Evolutionary conservation across 2,888 invertebrate species (phyloP).

Genomic region (Melanostoma scalare): DNA sequence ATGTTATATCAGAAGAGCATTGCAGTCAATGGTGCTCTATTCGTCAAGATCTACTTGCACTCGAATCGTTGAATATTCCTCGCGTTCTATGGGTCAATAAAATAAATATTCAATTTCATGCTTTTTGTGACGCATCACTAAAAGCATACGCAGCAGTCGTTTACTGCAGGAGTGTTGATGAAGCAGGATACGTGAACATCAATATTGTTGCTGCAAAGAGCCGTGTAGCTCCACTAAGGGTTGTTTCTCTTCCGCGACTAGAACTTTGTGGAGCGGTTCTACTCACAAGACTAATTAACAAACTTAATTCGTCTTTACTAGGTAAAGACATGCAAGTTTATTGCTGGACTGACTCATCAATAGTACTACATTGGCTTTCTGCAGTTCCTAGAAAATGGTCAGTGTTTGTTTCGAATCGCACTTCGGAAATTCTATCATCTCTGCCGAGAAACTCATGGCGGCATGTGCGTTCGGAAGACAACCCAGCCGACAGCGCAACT

Average conservation of each 20-base stretch:
- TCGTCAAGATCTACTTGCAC: constrained; percentile 10
- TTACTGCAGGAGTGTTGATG: constrained; percentile 30
- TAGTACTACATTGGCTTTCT: constrained; percentile 20
- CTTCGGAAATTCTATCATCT: constrained; percentile 14
- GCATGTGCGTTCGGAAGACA: not conserved
- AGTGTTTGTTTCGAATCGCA: constrained; percentile 13
- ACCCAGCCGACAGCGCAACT: constrained; percentile 15
- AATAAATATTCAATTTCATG: constrained; percentile 10
- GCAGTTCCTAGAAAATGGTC: constrained; percentile 12
- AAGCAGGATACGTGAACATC: not conserved
- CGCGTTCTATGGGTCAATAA: constrained; percentile 1
- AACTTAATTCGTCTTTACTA: constrained; percentile 43
- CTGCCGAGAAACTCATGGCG: constrained; percentile 3
- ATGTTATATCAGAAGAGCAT: constrained; percentile 34
- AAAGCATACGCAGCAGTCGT: constrained; percentile 46
- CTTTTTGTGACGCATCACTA: constrained; percentile 47
- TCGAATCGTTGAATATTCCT: constrained; percentile 25
- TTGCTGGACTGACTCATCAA: constrained; percentile 2
- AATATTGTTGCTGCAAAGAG: not conserved
- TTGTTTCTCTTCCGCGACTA: not conserved
- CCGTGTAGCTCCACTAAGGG: constrained; percentile 5
- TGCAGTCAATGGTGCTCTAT: constrained; percentile 29
- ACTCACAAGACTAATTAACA: constrained; percentile 17
- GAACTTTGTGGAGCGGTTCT: constrained; percentile 20
- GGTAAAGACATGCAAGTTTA: constrained; percentile 29